Evolutionary conservation across 2,113 vertebrate genomes (phyloP), one percentile per base, ranked within the genome.

Genomic region (Oceanodroma tethys): DNA sequence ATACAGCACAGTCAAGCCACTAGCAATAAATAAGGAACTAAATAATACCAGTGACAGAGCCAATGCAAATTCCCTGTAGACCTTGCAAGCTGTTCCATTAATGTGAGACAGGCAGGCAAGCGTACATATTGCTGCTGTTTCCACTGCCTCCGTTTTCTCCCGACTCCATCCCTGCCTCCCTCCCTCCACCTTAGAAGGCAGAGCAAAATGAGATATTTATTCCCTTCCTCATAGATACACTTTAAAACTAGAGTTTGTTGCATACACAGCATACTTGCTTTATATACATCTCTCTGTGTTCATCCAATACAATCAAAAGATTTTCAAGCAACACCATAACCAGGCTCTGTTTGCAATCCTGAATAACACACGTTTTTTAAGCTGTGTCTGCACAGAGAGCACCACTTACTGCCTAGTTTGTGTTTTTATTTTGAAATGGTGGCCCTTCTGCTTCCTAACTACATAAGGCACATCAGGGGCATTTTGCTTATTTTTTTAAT

Each of bases 1-100:
- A 93, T 91, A 93, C 95, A 96, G 96, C 92, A 95, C 96, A 92
- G 95, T 96, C 92, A 86, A 97, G 92, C 94, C 83, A 97, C 92
- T 75, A 95, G 95, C 97, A 94, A 94, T 96, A 97, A 97, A 98
- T 97, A 97, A 97, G 90, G 93, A 96, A 97, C 93, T 95, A 97
- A 96, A 95, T 95, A 95, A 96, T 96, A 97, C 94, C 95, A 97
- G 95, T 93, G 96, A 97, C 97, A 96, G 96, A 97, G 96, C 95
- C 97, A 97, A 97, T 95, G 94, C 90, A 97, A 96, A 97, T 97
- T 93, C 97, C 96, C 97, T 68, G 91, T 91, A 95, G 96, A 96
- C 94, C 91, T 79, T 26, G 89, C 92, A 97, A 97, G 95, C 97
- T 98, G 96, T 97, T 97, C 97, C 97, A 96, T 97, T 97, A 97